These are phyloP conservation scores for Sebastiscus tertius DNA, from an alignment of 2,797 vertebrate genomes.

Conservation along the genomic window DNA sequence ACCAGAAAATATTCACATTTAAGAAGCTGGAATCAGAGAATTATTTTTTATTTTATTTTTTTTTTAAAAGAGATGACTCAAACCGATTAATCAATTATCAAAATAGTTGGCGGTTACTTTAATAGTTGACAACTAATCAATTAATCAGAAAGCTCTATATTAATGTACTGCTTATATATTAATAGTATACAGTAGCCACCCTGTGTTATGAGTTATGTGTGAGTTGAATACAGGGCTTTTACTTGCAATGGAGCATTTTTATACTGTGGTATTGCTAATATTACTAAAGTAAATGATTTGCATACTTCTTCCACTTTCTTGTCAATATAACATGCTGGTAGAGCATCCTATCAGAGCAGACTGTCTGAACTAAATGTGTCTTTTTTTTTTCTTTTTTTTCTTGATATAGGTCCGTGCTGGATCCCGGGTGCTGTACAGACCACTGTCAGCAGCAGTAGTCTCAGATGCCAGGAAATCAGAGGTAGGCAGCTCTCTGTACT, in stretches of 20 bases:
- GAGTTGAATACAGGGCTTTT: not conserved
- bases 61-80: too few relatives aligned
- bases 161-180: not conserved
- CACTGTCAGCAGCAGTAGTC: slow-evolving; percentile 84
- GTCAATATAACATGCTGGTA: not conserved
- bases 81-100: too few relatives aligned
- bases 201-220: too few relatives aligned
- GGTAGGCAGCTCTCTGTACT: slow-evolving; percentile 72
- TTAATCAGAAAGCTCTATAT: too few relatives aligned
- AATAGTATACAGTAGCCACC: not conserved
- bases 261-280: too few relatives aligned
- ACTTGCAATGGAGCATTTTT: not conserved
- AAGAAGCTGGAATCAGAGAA: too few relatives aligned
- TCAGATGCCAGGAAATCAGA: slow-evolving; percentile 84
- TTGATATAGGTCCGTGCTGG: slow-evolving; percentile 85
- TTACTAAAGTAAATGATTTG: not conserved
- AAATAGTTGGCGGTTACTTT: too few relatives aligned
- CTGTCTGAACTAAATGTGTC: not conserved
- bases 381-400: not conserved
- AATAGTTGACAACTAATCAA: too few relatives aligned
- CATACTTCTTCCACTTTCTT: not conserved
- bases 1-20: too few relatives aligned
- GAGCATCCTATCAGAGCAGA: not conserved
- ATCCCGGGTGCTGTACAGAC: slow-evolving; percentile 86
- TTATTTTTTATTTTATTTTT: too few relatives aligned